Percentiles rank a stretch among this genome's conserved stretches.
phyloP scores from a whole-genome alignment of 2,888 invertebrate species.

The Philereme transversata region DNA sequence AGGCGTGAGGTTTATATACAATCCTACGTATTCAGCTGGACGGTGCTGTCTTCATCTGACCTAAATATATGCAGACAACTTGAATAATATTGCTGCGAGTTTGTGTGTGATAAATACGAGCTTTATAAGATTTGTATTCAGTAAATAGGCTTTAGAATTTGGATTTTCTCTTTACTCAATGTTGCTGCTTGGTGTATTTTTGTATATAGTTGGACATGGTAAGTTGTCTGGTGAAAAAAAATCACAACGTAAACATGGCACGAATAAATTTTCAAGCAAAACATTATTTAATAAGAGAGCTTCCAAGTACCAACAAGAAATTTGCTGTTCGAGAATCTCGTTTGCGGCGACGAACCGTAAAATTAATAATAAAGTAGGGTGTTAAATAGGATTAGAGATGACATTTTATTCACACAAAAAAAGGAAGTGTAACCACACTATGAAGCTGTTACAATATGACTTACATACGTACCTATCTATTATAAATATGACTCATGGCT shows the following conservation, averaged over 20 bases:
- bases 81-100: conserved; percentile 7
- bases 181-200: too few species aligned
- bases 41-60: conserved; percentile 9
- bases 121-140: background rate
- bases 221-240: background rate
- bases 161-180: too few species aligned
- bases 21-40: conserved; percentile 3
- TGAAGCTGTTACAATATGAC: conserved; percentile 30
- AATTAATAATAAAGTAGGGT: conserved; percentile 28
- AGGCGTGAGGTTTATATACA: conserved; percentile 5
- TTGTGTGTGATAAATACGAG: background rate
- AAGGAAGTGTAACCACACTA: conserved; percentile 15
- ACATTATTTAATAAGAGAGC: conserved; percentile 14
- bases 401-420: conserved; percentile 26
- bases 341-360: conserved; percentile 21
- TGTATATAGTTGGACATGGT: too few species aligned
- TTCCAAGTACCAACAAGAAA: conserved; percentile 17
- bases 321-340: conserved; percentile 23
- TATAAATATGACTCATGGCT: background rate
- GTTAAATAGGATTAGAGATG: conserved; percentile 25
- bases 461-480: background rate
- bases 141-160: too few species aligned
- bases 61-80: conserved; percentile 10
- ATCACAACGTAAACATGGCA: conserved; percentile 9
- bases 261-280: conserved; percentile 20